Conservation (phyloP, 2,888 invertebrate genomes). For the Nezara viridula region DNA sequence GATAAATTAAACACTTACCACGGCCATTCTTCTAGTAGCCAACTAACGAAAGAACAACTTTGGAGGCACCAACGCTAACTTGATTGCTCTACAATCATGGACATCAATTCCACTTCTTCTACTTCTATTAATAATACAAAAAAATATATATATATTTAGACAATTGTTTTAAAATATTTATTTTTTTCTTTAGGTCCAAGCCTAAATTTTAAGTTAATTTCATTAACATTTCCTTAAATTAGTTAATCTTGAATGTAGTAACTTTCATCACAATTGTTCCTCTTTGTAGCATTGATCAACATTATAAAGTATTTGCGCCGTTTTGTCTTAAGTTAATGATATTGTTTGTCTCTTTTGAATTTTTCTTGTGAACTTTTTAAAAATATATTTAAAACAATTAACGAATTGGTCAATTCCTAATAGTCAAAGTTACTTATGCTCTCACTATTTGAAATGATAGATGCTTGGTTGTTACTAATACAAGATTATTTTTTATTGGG, state of each 20-base stretch:
- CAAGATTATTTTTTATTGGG: too few species aligned
- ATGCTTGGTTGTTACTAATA: too few species aligned
- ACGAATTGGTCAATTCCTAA: too few species aligned
- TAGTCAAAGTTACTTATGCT: too few species aligned
- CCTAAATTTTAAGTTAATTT: background rate
- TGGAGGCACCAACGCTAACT: background rate
- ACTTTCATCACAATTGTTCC: background rate
- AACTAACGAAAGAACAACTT: background rate
- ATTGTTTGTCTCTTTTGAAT: too few species aligned
- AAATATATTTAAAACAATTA: too few species aligned
- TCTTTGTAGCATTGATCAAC: background rate
- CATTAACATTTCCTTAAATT: background rate
- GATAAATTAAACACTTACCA: constrained; percentile 1
- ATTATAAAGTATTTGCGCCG: too few species aligned
- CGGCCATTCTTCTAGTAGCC: constrained; percentile 23
- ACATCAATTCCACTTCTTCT: background rate
- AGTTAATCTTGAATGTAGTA: background rate
- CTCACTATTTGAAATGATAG: too few species aligned
- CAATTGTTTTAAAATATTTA: background rate
- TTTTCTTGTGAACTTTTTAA: too few species aligned
- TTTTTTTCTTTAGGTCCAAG: background rate
- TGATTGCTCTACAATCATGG: background rate
- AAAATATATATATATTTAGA: too few species aligned
- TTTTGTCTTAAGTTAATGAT: too few species aligned
- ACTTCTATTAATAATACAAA: too few species aligned